Evolutionary conservation across 2,888 invertebrate species (phyloP).

Genomic region (Lepidochitona cinerea): DNA sequence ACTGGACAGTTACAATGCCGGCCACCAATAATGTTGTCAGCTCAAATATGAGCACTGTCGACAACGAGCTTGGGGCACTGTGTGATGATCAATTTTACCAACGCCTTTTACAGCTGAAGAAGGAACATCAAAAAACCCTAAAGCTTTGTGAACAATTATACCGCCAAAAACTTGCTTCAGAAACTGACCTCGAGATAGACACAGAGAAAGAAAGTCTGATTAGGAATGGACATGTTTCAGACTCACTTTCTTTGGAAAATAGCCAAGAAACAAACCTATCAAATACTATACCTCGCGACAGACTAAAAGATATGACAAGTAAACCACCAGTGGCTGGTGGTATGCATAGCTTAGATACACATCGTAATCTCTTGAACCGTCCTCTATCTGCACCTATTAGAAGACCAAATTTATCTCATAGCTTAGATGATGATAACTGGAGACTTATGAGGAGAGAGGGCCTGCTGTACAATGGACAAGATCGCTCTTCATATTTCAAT

Average conservation of each 20-base stretch:
- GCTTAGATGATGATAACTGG: slow-evolving; percentile 38
- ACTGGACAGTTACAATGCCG: too few species aligned
- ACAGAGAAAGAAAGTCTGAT: not conserved
- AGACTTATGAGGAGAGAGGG: slow-evolving; percentile 22
- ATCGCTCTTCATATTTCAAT: slow-evolving; percentile 9
- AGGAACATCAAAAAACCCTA: slow-evolving; percentile 64
- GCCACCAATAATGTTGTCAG: too few species aligned
- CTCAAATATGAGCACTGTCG: not conserved
- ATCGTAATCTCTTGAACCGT: slow-evolving; percentile 13
- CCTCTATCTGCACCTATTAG: slow-evolving; percentile 48
- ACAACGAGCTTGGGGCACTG: slow-evolving; percentile 42
- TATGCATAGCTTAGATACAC: too few species aligned
- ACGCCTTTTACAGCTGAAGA: slow-evolving; percentile 59
- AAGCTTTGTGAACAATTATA: slow-evolving; percentile 63
- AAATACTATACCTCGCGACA: slow-evolving; percentile 5
- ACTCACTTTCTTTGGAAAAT: not conserved
- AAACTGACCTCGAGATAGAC: not conserved
- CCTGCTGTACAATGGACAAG: slow-evolving; percentile 30
- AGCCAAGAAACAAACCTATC: not conserved
- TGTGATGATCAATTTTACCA: slow-evolving; percentile 65
- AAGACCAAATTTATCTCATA: slow-evolving; percentile 24
- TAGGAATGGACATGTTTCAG: slow-evolving; percentile 1
- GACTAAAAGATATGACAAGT: slow-evolving; percentile 24
- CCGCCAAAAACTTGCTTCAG: slow-evolving; percentile 44
- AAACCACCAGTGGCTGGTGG: slow-evolving; percentile 31